A percentile compares a stretch with the other conserved stretches of the same genome.
Evolutionary conservation across 2,113 vertebrate genomes (phyloP).

Genomic region (Sander vitreus): DNA sequence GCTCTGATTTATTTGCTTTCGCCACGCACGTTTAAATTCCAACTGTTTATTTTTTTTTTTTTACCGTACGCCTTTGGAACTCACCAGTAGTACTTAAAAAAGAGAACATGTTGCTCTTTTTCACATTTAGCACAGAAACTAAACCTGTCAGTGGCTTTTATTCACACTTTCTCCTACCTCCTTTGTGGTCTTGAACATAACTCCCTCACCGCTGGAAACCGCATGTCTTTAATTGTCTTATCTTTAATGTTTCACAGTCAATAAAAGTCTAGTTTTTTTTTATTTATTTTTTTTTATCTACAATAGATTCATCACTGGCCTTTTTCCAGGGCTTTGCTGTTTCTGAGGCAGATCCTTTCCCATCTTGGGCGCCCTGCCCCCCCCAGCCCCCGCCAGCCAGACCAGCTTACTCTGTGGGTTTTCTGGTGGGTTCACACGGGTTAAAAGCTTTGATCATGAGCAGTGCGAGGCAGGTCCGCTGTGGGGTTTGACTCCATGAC

Average conservation of each 20-base stretch:
- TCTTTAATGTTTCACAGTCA: conserved; percentile 53
- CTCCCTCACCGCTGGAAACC: background rate
- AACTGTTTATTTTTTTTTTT: conserved; percentile 16
- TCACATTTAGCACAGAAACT: background rate
- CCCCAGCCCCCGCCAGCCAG: background rate
- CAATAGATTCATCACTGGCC: conserved; percentile 36
- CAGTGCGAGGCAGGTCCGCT: conserved; percentile 10
- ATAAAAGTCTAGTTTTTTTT: conserved; percentile 37
- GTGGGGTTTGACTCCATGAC: conserved; percentile 41
- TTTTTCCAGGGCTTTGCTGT: conserved; percentile 34
- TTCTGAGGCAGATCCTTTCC: conserved; percentile 13
- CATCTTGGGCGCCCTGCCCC: conserved; percentile 7
- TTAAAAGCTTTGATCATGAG: conserved; percentile 67
- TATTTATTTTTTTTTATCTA: background rate
- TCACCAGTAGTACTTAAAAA: background rate
- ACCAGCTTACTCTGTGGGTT: conserved; percentile 52
- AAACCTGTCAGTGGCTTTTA: conserved; percentile 9
- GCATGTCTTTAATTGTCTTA: conserved; percentile 30
- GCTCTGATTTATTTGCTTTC: conserved; percentile 40
- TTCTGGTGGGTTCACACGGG: conserved; percentile 58
- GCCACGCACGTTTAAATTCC: conserved; percentile 5
- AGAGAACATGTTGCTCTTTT: conserved; percentile 1
- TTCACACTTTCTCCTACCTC: background rate
- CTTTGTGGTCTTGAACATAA: background rate
- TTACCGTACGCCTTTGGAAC: background rate